Base-by-base conservation (phyloP, 92 coral and sea anemone genomes). In the Actinostola sp. region DNA sequence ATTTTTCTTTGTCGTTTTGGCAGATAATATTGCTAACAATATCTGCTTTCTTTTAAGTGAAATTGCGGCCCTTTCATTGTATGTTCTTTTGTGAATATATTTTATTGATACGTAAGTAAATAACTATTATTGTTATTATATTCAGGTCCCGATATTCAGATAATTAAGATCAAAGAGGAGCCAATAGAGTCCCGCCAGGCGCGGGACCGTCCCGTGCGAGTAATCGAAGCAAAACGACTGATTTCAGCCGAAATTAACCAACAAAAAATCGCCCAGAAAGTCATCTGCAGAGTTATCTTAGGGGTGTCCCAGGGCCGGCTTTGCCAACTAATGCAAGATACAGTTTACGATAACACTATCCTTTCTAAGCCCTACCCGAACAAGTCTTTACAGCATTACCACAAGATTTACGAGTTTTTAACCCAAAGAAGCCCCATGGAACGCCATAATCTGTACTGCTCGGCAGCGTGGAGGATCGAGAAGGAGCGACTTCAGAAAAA, bases 301-400 rank as follows among this genome's bases (percentile, higher is more conserved):
- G 81, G 81, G 61, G 81, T 75, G 61, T 75, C 81, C 59, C 81
- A 75, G 72, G 81, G 81, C 15, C 67, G 81, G 31, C 73, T 75
- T 23, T 75, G 81, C 36, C 81, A 75, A 55, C 81, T 75, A 29
- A 75, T 75, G 81, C 81, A 75, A 64, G 81, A 75, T 30, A 75
- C 81, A 29, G 81, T 73, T 29, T 75, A 61, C 35, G 81, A 75
- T 75, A 75, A 75, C 72, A 63, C 55, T 64, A 55, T 75, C 50
- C 70, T 75, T 8, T 44, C 55, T 49, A 75, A 75, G 60, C 81
- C 81, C 11, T 75, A 75, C 72, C 72, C 70, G 5, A 75, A 75
- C 54, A 75, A 75, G 38, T 75, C 81, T 21, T 36, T 66, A 35
- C 72, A 75, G 64, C 81, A 75, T 75, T 75, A 75, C 42, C 81